Percentiles rank a stretch among this genome's conserved stretches.
These are phyloP conservation scores for Morpho deidamia DNA, from an alignment of 2,888 invertebrate genomes.

Conservation along the genomic window DNA sequence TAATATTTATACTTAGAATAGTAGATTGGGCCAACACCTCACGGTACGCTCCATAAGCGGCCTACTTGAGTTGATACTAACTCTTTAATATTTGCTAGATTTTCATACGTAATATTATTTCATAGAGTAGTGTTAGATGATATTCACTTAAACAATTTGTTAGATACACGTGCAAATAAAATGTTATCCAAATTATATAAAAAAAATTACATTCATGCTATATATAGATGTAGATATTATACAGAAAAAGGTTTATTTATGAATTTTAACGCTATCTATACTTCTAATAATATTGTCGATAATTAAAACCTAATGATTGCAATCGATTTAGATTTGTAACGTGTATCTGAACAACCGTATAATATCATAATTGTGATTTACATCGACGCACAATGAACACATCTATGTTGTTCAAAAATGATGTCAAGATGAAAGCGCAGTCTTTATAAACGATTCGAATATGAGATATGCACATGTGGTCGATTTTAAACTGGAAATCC, in stretches of 20 bases:
- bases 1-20: constrained; percentile 38
- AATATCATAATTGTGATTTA: constrained; percentile 19
- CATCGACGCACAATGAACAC: constrained; percentile 40
- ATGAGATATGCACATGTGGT: neutral
- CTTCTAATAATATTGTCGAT: neutral
- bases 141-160: no score
- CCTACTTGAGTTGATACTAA: constrained; percentile 19
- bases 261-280: constrained; percentile 5
- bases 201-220: neutral
- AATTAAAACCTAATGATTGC: neutral
- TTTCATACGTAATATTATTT: constrained; percentile 62
- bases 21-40: constrained; percentile 1
- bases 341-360: constrained; percentile 14
- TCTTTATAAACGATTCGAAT: constrained; percentile 21
- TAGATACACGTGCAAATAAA: constrained; percentile 26
- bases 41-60: constrained; percentile 4
- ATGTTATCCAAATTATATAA: neutral
- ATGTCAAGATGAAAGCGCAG: constrained; percentile 13
- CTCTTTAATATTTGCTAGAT: constrained; percentile 41
- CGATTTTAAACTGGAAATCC: neutral
- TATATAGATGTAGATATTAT: constrained; percentile 4
- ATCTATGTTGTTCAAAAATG: constrained; percentile 32
- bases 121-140: constrained; percentile 20
- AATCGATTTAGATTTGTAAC: neutral
- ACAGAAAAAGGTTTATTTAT: constrained; percentile 3